Evolutionary conservation across 1,140 invertebrate genomes (phyloP).

Genomic region (Neuroterus valhalla): DNA sequence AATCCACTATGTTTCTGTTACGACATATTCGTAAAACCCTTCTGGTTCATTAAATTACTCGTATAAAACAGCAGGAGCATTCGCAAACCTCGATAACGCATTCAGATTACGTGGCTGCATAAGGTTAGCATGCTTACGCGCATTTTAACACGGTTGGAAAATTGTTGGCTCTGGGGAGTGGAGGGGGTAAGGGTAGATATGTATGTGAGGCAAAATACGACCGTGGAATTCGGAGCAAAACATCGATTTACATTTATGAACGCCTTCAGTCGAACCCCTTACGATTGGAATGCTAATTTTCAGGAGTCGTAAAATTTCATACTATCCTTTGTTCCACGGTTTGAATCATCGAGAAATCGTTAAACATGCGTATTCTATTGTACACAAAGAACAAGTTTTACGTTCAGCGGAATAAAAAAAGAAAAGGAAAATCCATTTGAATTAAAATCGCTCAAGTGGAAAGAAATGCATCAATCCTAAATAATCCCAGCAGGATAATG

Average conservation of each 20-base stretch:
- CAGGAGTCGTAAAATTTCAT: constrained; percentile 18
- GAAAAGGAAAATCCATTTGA: no score
- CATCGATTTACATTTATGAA: constrained; percentile 20
- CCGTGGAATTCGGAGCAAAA: neutral
- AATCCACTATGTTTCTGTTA: neutral
- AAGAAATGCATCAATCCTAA: no score
- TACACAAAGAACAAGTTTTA: no score
- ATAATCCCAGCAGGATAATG: no score
- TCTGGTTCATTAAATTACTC: constrained; percentile 7
- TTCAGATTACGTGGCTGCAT: constrained; percentile 1
- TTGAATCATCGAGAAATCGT: no score
- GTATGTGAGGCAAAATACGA: neutral
- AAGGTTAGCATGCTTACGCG: constrained; percentile 13
- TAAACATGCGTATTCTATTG: no score
- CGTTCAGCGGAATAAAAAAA: no score
- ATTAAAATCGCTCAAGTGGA: no score
- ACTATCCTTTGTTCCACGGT: no score
- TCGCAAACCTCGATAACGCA: neutral
- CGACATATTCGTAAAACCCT: neutral
- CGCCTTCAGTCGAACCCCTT: neutral
- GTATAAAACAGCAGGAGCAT: constrained; percentile 23
- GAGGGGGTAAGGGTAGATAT: neutral
- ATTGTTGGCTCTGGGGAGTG: neutral
- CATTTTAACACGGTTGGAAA: constrained; percentile 16
- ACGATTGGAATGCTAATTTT: constrained; percentile 17